Base-by-base conservation (phyloP, 2,888 invertebrate species). In the Fabriciana adippe region DNA sequence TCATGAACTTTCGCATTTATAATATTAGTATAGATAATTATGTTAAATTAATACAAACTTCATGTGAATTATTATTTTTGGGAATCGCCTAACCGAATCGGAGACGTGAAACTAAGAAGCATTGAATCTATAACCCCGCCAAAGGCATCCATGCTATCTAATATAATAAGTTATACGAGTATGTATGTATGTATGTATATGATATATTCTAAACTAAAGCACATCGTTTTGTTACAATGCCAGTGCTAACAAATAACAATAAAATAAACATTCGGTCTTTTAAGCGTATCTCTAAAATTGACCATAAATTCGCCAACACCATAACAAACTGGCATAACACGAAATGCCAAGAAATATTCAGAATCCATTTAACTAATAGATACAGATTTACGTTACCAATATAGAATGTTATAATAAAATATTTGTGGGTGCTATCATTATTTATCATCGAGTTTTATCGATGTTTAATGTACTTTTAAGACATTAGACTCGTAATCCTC, bases 281-380 rank as follows among this genome's bases (percentile, higher is more conserved):
- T n/a, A 53, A 47, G 31, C 45, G 41, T 54, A 66, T 66, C 51
- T 21, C 18, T n/a, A 45, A 55, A 61, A 61, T 55, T 67, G 51
- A 51, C 55, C 62, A 57, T 67, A 57, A 67, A 67, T 67, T 53
- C 14, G 26, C 59, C 18, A 67, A 63, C 45, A n/a, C 56, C 56
- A 47, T 62, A 26, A 63, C 63, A 41, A 57, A 59, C 47, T 54
- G 53, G 14, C 57, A 65, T 57, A 62, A 62, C 41, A 57, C 56
- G 68, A 57, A 66, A 69, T 64, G 68, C 70, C 68, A 68, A 70
- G 64, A 59, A 68, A 61, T 41, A 48, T 53, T 55, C 21, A 51
- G 41, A 56, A 55, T 55, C 72, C 45, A 68, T 72, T 71, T 61
- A 59, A 66, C 67, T 72, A 71, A 65, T 69, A 70, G 55, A 70